Percentiles rank a stretch among this genome's conserved stretches.
These are phyloP conservation scores for Drosophila subobscura DNA, from an alignment of 1,140 invertebrate species.

Conservation along the genomic window DNA sequence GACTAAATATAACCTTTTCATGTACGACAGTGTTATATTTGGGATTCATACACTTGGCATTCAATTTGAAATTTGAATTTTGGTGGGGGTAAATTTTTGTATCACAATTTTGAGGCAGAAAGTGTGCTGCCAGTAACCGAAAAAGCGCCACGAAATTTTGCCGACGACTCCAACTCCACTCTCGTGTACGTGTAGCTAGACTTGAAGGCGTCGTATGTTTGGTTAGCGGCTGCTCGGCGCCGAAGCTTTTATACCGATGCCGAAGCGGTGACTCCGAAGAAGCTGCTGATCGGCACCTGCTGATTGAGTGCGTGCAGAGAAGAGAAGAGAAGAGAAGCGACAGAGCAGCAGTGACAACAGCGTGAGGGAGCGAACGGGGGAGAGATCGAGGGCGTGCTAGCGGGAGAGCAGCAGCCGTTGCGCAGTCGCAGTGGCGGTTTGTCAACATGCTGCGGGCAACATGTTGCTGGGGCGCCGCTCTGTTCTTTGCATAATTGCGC, in stretches of 20 bases:
- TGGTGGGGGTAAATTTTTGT: constrained; percentile 20
- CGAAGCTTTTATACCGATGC: constrained; percentile 74
- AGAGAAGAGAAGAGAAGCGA: no score
- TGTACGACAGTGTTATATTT: constrained; percentile 65
- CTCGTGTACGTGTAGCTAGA: constrained; percentile 83
- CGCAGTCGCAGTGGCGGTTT: constrained; percentile 24
- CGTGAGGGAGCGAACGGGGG: constrained; percentile 1
- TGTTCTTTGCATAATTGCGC: constrained; percentile 54
- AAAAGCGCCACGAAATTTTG: constrained; percentile 67
- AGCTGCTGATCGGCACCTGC: constrained; percentile 20
- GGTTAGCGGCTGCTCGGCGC: constrained; percentile 62
- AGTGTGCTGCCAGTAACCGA: constrained; percentile 61
- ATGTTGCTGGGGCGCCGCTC: constrained; percentile 42
- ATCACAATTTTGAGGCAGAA: constrained; percentile 56
- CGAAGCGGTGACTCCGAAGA: constrained; percentile 6
- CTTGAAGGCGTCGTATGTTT: constrained; percentile 84
- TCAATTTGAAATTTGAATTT: constrained; percentile 38
- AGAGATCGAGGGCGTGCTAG: constrained; percentile 10
- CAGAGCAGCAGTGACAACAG: constrained; percentile 7
- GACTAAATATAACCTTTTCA: constrained; percentile 71
- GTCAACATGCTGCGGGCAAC: constrained; percentile 17
- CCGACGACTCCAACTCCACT: constrained; percentile 83
- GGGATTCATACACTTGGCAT: constrained; percentile 46
- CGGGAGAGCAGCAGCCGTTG: constrained; percentile 27
- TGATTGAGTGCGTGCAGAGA: no score